A percentile compares a stretch with the other conserved stretches of the same genome.
phyloP scores from a whole-genome alignment of 2,888 invertebrate species.

The Mechanitis mazaeus region DNA sequence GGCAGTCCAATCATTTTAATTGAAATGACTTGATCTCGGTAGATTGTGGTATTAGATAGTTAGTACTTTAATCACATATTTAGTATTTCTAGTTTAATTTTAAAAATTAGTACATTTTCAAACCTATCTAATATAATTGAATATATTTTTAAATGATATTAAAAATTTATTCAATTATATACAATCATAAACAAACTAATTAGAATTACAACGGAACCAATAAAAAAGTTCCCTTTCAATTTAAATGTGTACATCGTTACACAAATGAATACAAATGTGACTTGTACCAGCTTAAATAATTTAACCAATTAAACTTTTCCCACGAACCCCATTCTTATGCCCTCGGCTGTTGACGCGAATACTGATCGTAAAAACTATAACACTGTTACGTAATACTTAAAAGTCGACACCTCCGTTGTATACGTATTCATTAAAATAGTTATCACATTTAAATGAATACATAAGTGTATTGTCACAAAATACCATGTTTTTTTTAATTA shows the following conservation, averaged over 20 bases:
- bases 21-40: too few relatives aligned
- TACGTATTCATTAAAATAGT: not conserved
- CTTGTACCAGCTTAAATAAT: slow-evolving; percentile 48
- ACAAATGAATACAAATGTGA: slow-evolving; percentile 59
- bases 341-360: slow-evolving; percentile 40
- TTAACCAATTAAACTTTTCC: slow-evolving; percentile 68
- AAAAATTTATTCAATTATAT: too few relatives aligned
- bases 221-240: slow-evolving; percentile 36
- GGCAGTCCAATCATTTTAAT: too few relatives aligned
- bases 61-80: too few relatives aligned
- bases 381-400: not conserved
- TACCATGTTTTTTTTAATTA: too few relatives aligned
- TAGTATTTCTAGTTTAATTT: too few relatives aligned
- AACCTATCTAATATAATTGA: too few relatives aligned
- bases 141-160: too few relatives aligned
- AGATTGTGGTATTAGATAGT: too few relatives aligned
- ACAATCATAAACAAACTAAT: not conserved
- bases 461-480: too few relatives aligned
- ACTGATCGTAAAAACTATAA: slow-evolving; percentile 32
- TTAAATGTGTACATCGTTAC: slow-evolving; percentile 50
- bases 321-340: slow-evolving; percentile 53
- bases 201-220: slow-evolving; percentile 24
- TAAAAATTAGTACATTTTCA: too few relatives aligned
- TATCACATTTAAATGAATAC: too few relatives aligned
- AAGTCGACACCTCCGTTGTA: not conserved